Conservation (phyloP, 2,888 invertebrate genomes). For the Pinctada fucata region DNA sequence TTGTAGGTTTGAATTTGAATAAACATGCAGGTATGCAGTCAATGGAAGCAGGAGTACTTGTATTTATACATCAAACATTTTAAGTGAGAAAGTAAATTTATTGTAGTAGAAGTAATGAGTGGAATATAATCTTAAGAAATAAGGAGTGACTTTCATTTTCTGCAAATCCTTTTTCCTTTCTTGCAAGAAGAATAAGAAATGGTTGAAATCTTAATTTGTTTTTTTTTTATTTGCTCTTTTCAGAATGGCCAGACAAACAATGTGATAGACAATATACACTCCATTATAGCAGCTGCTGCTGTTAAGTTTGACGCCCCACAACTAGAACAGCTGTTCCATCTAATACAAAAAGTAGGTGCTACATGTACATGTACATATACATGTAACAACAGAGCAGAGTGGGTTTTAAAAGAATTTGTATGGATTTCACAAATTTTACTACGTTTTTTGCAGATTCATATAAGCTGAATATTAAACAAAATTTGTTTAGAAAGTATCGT, state of each 20-base stretch:
- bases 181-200: too few relatives aligned
- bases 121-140: too few relatives aligned
- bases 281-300: slow-evolving; percentile 78
- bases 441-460: too few relatives aligned
- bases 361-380: not conserved
- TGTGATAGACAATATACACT: slow-evolving; percentile 79
- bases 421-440: too few relatives aligned
- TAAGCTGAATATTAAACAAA: too few relatives aligned
- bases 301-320: slow-evolving; percentile 77
- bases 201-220: too few relatives aligned
- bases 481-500: too few relatives aligned
- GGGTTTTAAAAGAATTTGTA: not conserved
- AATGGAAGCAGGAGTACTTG: not conserved
- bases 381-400: not conserved
- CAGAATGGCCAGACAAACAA: slow-evolving; percentile 78
- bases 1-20: too few relatives aligned
- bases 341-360: slow-evolving; percentile 76
- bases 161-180: too few relatives aligned
- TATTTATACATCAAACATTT: not conserved
- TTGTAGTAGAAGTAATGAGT: too few relatives aligned
- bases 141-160: too few relatives aligned
- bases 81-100: not conserved
- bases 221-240: slow-evolving; percentile 28
- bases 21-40: too few relatives aligned
- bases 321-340: slow-evolving; percentile 76